phyloP scores from a whole-genome alignment of 2,888 invertebrate genomes.

The Timema podura region DNA sequence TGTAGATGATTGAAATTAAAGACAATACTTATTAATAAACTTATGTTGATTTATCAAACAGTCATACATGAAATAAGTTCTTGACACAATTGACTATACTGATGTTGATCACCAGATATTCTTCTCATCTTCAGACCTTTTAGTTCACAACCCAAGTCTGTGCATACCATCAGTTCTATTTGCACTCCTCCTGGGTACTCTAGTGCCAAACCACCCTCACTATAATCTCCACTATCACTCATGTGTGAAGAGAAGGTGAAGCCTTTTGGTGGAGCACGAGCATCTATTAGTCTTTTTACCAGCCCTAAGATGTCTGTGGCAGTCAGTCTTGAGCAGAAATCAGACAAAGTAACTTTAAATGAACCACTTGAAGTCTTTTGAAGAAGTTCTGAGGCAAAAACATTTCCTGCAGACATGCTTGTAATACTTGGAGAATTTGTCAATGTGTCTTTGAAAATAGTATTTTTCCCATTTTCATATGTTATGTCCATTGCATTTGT shows the following conservation, averaged over 20 bases:
- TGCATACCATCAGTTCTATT: conserved; percentile 76
- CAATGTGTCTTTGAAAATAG: conserved; percentile 33
- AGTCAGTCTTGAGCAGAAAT: conserved; percentile 74
- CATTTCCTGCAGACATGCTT: conserved; percentile 22
- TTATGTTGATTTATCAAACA: conserved; percentile 47
- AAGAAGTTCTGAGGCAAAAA: conserved; percentile 33
- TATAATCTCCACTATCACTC: conserved; percentile 32
- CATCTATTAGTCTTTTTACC: conserved; percentile 74
- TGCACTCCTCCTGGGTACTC: conserved; percentile 81
- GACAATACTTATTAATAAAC: too few species aligned
- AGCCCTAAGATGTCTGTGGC: conserved; percentile 75
- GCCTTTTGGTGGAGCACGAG: conserved; percentile 68
- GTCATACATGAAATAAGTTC: conserved; percentile 83
- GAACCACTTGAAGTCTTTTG: conserved; percentile 42
- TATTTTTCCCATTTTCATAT: conserved; percentile 46
- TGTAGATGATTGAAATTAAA: too few species aligned
- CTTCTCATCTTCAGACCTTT: conserved; percentile 81
- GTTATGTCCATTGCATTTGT: conserved; percentile 34
- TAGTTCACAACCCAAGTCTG: conserved; percentile 57
- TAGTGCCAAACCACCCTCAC: conserved; percentile 54
- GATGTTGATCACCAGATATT: conserved; percentile 83
- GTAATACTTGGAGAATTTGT: conserved; percentile 40
- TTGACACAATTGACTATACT: conserved; percentile 83
- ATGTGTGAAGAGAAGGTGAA: conserved; percentile 50
- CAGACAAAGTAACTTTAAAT: conserved; percentile 72